phyloP scores from a whole-genome alignment of 2,113 vertebrate genomes.

The Cryptomyrus ogoouensis region DNA sequence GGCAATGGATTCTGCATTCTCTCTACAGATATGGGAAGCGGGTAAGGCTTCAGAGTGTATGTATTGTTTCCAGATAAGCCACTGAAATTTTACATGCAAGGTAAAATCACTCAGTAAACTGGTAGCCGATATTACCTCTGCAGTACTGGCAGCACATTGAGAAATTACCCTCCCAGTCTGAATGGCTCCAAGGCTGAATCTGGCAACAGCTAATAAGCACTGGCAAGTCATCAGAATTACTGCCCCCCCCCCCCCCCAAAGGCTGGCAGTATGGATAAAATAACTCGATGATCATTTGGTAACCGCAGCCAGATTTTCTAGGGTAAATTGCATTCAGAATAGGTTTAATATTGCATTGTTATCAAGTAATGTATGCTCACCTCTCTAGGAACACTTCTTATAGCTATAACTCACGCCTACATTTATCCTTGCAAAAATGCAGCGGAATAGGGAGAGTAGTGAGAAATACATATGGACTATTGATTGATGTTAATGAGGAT shows the following conservation, averaged over 20 bases:
- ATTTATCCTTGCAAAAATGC: not conserved
- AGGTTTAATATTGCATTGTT: slow-evolving; percentile 9
- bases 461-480: not conserved
- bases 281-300: not conserved
- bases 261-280: not conserved
- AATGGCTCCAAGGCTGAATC: not conserved
- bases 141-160: not conserved
- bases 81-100: not conserved
- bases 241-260: not conserved
- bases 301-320: not conserved
- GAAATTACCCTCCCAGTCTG: not conserved
- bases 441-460: not conserved
- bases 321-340: not conserved
- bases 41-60: not conserved
- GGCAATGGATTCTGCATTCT: not conserved
- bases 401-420: not conserved
- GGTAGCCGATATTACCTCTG: not conserved
- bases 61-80: not conserved
- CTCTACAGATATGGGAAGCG: not conserved
- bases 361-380: not conserved
- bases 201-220: not conserved
- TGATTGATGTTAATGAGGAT: not conserved
- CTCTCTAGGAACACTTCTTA: not conserved
- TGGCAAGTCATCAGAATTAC: not conserved
- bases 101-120: not conserved